These are phyloP conservation scores for Thymelicus acteon DNA, from an alignment of 2,888 invertebrate species.

Conservation along the genomic window DNA sequence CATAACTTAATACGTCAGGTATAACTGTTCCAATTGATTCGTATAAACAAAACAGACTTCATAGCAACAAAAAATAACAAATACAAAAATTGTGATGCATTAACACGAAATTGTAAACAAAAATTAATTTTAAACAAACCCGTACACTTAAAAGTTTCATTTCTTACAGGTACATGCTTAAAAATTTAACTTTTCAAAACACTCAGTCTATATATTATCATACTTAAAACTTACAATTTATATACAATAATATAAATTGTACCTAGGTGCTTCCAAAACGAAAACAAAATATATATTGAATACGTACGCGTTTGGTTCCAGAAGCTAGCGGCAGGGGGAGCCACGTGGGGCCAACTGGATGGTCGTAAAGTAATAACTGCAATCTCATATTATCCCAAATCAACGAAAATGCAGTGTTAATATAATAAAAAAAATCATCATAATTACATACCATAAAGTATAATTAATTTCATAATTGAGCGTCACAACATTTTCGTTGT, in stretches of 20 bases:
- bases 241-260: slow-evolving; percentile 60
- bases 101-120: slow-evolving; percentile 15
- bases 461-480: slow-evolving; percentile 7
- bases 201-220: slow-evolving; percentile 36
- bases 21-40: not conserved
- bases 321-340: slow-evolving; percentile 30
- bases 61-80: slow-evolving; percentile 1
- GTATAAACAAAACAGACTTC: slow-evolving; percentile 13
- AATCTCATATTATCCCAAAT: not conserved
- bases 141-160: slow-evolving; percentile 7
- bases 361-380: not conserved
- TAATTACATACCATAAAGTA: not conserved
- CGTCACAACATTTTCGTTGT: slow-evolving; percentile 10
- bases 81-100: slow-evolving; percentile 25
- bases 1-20: not conserved
- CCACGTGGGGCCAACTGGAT: not conserved
- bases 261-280: slow-evolving; percentile 67
- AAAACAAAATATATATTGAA: slow-evolving; percentile 41
- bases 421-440: not conserved
- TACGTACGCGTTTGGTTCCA: slow-evolving; percentile 39
- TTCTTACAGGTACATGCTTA: slow-evolving; percentile 21
- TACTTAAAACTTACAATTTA: slow-evolving; percentile 51
- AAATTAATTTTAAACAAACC: slow-evolving; percentile 1
- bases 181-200: slow-evolving; percentile 48
- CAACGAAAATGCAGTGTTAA: slow-evolving; percentile 1